A percentile compares a stretch with the other conserved stretches of the same genome.
Conservation (phyloP, 2,113 vertebrate species). For the Microtus richardsoni region DNA sequence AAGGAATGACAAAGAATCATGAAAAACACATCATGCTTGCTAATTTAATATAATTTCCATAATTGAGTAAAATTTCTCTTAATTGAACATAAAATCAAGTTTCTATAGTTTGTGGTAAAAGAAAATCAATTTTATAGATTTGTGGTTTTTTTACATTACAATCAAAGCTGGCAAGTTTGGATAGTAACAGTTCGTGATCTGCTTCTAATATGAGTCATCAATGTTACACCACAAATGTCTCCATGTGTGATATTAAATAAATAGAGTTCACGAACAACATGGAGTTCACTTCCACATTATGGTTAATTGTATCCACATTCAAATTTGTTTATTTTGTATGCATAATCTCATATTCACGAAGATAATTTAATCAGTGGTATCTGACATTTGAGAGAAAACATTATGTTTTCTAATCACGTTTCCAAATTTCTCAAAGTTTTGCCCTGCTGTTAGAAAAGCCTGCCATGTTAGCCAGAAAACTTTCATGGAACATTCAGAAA, state of each 20-base stretch:
- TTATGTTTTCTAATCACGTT: conserved; percentile 50
- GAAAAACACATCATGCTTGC: conserved; percentile 57
- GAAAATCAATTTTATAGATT: conserved; percentile 43
- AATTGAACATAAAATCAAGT: conserved; percentile 61
- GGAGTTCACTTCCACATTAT: conserved; percentile 68
- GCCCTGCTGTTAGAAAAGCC: conserved; percentile 36
- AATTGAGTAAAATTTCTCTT: conserved; percentile 78
- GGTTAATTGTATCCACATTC: conserved; percentile 70
- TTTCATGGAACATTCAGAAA: conserved; percentile 16
- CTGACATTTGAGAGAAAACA: conserved; percentile 49
- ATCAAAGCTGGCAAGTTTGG: conserved; percentile 69
- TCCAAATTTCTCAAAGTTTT: conserved; percentile 60
- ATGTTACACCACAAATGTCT: conserved; percentile 45
- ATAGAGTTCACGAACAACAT: conserved; percentile 59
- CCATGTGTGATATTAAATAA: conserved; percentile 66
- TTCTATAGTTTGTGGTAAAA: conserved; percentile 37
- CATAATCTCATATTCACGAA: conserved; percentile 72
- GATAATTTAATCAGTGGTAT: conserved; percentile 72
- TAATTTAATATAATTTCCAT: conserved; percentile 73
- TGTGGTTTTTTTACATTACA: conserved; percentile 3
- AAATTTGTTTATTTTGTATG: conserved; percentile 78
- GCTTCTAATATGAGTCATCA: conserved; percentile 38
- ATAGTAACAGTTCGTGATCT: not conserved
- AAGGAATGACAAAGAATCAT: conserved; percentile 72
- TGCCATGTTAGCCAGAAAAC: not conserved